These are phyloP conservation scores for Paramormyrops kingsleyae DNA, from an alignment of 2,113 vertebrate genomes.

Conservation along the genomic window DNA sequence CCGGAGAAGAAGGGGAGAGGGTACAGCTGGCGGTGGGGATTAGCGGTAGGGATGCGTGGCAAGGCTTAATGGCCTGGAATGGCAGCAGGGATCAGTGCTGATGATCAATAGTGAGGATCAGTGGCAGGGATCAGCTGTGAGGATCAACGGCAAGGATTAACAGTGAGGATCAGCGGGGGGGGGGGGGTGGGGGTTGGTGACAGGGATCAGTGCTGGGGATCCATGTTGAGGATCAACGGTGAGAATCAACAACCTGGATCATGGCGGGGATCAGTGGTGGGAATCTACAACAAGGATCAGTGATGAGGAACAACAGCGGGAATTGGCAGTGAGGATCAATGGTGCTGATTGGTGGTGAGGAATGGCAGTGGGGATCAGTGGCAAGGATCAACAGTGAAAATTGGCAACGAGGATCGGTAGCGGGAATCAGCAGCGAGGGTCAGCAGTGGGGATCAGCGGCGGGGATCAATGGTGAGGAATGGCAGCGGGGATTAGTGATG, in stretches of 20 bases:
- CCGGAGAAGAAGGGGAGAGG: constrained; percentile 21
- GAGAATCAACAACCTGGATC: neutral
- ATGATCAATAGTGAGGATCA: neutral
- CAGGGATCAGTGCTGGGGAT: neutral
- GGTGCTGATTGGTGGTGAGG: neutral
- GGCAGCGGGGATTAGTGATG: too few relatives aligned
- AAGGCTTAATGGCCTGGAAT: neutral
- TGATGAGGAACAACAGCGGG: neutral
- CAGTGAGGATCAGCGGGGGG: too few relatives aligned
- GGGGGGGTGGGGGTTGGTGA: too few relatives aligned
- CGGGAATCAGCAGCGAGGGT: neutral
- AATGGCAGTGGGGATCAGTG: neutral
- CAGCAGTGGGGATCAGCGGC: neutral
- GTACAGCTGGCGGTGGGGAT: neutral
- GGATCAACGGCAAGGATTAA: neutral
- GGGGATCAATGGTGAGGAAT: too few relatives aligned
- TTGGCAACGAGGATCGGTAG: neutral
- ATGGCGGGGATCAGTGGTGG: neutral
- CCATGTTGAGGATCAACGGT: neutral
- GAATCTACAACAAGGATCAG: neutral
- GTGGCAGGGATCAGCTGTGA: neutral
- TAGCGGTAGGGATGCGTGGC: neutral
- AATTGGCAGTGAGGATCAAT: neutral
- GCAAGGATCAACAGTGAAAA: neutral
- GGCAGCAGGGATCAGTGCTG: neutral